Conservation (phyloP, 2,888 invertebrate species). For the Epistrophe eligans region DNA sequence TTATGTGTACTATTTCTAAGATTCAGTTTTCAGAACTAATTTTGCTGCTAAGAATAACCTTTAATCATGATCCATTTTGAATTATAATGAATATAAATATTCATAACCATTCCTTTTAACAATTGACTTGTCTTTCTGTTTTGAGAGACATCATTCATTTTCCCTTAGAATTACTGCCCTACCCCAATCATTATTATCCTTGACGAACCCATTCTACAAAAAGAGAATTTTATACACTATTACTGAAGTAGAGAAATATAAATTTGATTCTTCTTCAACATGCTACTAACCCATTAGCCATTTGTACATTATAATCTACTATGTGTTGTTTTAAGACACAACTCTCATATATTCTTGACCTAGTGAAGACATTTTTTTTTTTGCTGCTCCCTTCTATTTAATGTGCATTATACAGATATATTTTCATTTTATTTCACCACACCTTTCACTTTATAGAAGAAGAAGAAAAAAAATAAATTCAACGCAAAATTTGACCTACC, state of each 20-base stretch:
- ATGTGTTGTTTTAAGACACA: background rate
- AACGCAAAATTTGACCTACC: slow-evolving; percentile 23
- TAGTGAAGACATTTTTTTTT: slow-evolving; percentile 5
- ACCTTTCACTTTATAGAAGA: slow-evolving; percentile 30
- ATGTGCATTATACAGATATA: no score
- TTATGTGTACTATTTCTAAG: no score
- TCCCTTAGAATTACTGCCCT: background rate
- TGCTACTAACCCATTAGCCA: slow-evolving; percentile 25
- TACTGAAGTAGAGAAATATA: background rate
- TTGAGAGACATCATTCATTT: background rate
- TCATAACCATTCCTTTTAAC: background rate
- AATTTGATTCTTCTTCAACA: slow-evolving; percentile 17
- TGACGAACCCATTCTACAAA: slow-evolving; percentile 1
- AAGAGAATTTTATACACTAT: background rate
- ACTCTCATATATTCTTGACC: slow-evolving; percentile 16
- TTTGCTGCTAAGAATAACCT: no score
- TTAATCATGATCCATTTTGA: background rate
- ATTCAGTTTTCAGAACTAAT: no score
- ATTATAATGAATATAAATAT: background rate
- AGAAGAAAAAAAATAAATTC: background rate
- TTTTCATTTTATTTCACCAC: slow-evolving; percentile 13
- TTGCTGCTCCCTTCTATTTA: background rate
- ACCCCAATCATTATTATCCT: slow-evolving; percentile 12
- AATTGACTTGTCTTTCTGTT: background rate
- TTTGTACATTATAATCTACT: background rate